Evolutionary conservation across 2,113 vertebrate genomes (phyloP), one percentile per base, ranked within the genome.

Genomic region (Amphilophus citrinellus): DNA sequence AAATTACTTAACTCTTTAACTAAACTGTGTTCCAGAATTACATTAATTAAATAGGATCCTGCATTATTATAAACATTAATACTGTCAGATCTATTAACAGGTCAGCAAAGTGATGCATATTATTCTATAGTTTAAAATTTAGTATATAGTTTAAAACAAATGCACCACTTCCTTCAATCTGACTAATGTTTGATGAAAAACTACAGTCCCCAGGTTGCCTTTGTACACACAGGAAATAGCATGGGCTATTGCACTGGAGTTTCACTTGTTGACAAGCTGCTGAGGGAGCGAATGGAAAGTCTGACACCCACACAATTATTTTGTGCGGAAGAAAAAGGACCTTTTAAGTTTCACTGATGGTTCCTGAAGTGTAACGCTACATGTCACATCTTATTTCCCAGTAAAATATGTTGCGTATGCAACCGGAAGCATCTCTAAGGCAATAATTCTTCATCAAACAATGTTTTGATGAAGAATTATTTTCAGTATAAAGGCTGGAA

Each of bases 241-340:
- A 14, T 42, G 32, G 18, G 42, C 37, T 59, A 39, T 53, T 82
- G 58, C 76, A 53, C 15, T 37, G 20, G 80, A 88, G 73, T 57
- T 76, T 89, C 58, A 86, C 86, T 83, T 88, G 88, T 87, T 94
- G 90, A 87, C 83, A 61, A 68, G 76, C 42, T 60, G 78, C 82
- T 22, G 13, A 81, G 61, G 82, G 84, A 87, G 56, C 47, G 65
- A 86, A 76, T 20, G 17, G 18, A 79, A 87, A 58, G 65, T 47
- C 71, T 81, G 32, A 90, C 61, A 83, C 82, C 76, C 62, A 68
- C 60, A 61, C 63, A 22, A 37, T 84, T 76, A 62, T 79, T 85
- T 68, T 63, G 47, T 62, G 42, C 4, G 2, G 44, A 39, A 68
- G 14, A 53, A 76, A 79, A 85, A 76, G 11, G 9, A 61, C 5